Evolutionary conservation across 2,888 invertebrate genomes (phyloP).

Genomic region (Cheilosia grossa): DNA sequence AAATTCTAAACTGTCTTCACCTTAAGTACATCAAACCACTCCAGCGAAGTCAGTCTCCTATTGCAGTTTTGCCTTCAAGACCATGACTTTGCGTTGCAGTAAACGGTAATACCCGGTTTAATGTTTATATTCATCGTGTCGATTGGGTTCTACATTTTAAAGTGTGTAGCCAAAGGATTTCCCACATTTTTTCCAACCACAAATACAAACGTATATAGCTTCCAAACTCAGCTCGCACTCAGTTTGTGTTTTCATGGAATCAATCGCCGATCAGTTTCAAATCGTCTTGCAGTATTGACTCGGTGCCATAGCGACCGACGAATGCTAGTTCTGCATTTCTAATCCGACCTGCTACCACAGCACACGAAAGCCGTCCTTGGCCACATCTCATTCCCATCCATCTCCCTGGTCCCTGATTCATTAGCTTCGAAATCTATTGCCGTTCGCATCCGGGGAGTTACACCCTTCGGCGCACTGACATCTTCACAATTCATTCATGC

Average conservation of each 20-base stretch:
- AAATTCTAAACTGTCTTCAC: no score
- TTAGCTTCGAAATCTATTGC: slow-evolving; percentile 38
- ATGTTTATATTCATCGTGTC: no score
- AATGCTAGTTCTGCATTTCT: slow-evolving; percentile 10
- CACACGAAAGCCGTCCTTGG: slow-evolving; percentile 11
- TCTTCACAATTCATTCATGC: slow-evolving; percentile 66
- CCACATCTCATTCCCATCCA: background rate
- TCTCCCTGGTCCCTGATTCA: slow-evolving; percentile 16
- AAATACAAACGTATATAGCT: no score
- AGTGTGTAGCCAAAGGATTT: no score
- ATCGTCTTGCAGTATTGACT: slow-evolving; percentile 30
- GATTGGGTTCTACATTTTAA: no score
- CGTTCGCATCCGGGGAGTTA: slow-evolving; percentile 25
- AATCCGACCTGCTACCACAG: background rate
- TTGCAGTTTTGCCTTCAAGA: no score
- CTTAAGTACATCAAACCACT: no score
- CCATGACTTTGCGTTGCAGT: no score
- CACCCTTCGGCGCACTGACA: slow-evolving; percentile 25
- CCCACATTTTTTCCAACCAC: no score
- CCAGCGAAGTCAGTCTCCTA: no score
- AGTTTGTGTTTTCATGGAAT: slow-evolving; percentile 3
- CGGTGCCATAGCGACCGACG: background rate
- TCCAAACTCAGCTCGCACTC: background rate
- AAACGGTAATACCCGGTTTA: no score
- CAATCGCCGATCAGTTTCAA: slow-evolving; percentile 28